Evolutionary conservation across 2,888 invertebrate species (phyloP), one percentile per base, ranked within the genome.

Genomic region (Ormyrus labotus): DNA sequence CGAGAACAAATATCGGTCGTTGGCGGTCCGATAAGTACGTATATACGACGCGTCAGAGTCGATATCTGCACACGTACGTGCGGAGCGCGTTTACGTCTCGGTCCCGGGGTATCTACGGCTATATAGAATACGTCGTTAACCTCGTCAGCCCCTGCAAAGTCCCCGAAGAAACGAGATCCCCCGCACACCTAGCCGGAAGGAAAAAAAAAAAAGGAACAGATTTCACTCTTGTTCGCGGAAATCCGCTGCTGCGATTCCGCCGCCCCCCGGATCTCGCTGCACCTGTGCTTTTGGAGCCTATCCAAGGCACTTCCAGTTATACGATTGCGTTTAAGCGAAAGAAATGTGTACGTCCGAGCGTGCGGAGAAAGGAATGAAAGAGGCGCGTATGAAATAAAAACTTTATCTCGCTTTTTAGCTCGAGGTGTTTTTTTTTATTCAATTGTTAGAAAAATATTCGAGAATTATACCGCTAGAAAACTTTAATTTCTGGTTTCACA

Each of bases 301-400:
- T 69, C 79, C 80, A 76, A 80, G 72, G 71, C 57, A 70, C 70
- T 72, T 64, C 19, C 55, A 2, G 5, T 8, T 58, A n/a, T 58
- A n/a, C 69, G 19, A 60, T 68, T 63, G 63, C 57, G 34, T 79
- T 79, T 79, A 68, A 63, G 10, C 58, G 61, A 61, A 50, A 77
- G 50, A 78, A 72, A 70, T 67, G 64, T 34, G 34, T 3, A 34
- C 34, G 34, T 0, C 34, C 34, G 34, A 34, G 51, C 50, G 34
- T 6, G 67, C 0, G 7, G 55, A 6, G 55, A 34, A 34, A 1
- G 63, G 9, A 13, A 70, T 47, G n/a, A 70, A n/a, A 45, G 8
- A 19, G 5, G 55, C 34, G 47, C 0, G 6, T 13, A 45, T 7
- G 53, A 45, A 19, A 19, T 19, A 60, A 10, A 19, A 63, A 47